Percentiles rank a stretch among this genome's conserved stretches.
Conservation (phyloP, 2,113 vertebrate species). For the Amblyopsis rosae region DNA sequence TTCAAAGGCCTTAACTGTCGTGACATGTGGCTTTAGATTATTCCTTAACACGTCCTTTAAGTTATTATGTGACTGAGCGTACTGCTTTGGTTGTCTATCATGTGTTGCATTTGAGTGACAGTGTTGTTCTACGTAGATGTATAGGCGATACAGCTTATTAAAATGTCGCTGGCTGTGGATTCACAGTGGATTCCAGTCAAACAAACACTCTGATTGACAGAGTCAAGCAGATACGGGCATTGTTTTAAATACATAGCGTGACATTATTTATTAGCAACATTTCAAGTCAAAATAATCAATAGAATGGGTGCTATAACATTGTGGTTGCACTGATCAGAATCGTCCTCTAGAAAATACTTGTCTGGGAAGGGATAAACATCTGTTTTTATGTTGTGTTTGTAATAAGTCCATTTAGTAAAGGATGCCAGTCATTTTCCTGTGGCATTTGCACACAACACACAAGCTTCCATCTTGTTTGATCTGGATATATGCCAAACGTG, state of each 20-base stretch:
- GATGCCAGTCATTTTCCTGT: slow-evolving; percentile 43
- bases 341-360: no score
- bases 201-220: slow-evolving; percentile 4
- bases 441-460: slow-evolving; percentile 44
- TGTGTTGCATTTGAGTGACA: slow-evolving; percentile 39
- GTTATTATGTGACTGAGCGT: slow-evolving; percentile 51
- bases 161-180: not conserved
- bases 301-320: no score
- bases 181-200: not conserved
- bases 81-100: slow-evolving; percentile 39
- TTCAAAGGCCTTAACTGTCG: slow-evolving; percentile 51
- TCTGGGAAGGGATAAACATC: no score
- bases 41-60: slow-evolving; percentile 48
- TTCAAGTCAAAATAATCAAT: no score
- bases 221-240: slow-evolving; percentile 4
- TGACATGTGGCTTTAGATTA: slow-evolving; percentile 64
- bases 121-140: not conserved
- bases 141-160: not conserved
- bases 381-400: not conserved
- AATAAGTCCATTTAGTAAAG: slow-evolving; percentile 14
- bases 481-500: slow-evolving; percentile 43
- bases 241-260: no score
- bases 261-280: no score
- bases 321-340: no score
- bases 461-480: slow-evolving; percentile 21